Conservation (phyloP, 2,888 invertebrate species). For the Gibbula magus region DNA sequence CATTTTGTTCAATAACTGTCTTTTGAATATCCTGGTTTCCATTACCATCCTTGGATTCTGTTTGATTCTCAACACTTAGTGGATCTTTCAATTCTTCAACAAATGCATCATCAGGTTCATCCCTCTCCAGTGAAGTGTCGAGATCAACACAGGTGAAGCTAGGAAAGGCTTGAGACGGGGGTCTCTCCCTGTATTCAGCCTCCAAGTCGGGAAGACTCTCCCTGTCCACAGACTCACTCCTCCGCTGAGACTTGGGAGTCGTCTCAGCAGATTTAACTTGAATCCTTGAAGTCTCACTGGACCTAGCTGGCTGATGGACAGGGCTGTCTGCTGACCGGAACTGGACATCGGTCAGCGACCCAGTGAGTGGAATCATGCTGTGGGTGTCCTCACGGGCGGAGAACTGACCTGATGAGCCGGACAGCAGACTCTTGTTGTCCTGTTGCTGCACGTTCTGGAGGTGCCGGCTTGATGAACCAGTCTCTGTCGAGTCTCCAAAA, state of each 20-base stretch:
- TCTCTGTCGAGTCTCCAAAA: slow-evolving; percentile 31
- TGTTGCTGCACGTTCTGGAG: background rate
- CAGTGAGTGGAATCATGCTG: slow-evolving; percentile 43
- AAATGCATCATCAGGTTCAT: background rate
- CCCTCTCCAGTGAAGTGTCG: background rate
- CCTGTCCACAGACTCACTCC: background rate
- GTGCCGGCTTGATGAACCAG: slow-evolving; percentile 13
- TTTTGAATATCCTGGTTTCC: background rate
- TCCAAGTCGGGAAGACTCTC: background rate
- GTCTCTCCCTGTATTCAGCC: background rate
- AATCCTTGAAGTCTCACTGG: background rate
- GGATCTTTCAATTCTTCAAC: background rate
- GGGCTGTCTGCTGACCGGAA: slow-evolving; percentile 6
- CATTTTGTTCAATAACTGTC: background rate
- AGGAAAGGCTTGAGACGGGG: background rate
- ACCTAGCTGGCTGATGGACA: background rate
- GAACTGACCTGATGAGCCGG: slow-evolving; percentile 28
- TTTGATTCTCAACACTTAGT: background rate
- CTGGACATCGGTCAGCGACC: slow-evolving; percentile 38
- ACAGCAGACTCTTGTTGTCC: slow-evolving; percentile 34
- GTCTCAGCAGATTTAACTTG: background rate
- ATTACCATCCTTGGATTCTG: background rate
- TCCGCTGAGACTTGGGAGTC: background rate
- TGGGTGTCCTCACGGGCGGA: slow-evolving; percentile 36
- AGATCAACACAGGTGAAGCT: slow-evolving; percentile 3